Base-by-base conservation (phyloP, 1,140 invertebrate genomes). In the Armadillidium nasatum region DNA sequence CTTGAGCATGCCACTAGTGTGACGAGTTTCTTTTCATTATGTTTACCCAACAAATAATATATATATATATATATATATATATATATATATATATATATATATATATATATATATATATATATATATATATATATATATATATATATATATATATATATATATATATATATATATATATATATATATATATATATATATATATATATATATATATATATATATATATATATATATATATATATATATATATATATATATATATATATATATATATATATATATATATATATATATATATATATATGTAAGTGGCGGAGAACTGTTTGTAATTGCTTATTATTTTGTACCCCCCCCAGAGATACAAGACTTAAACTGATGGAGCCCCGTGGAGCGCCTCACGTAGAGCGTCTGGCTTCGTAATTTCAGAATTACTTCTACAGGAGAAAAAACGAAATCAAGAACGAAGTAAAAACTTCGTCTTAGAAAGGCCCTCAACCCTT, bases 281-380 rank as follows among this genome's bases (percentile, higher is more conserved):
- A 50, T 50, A 15, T 50, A 15, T 50, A 15, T 50, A 15, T 50
- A 15, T 50, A 15, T 50, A 15, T 50, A 15, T 50, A 15, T 50
- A 50, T 10, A 10, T 10, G 15, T 50, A 50, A 50, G 15, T 50
- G 46, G 9, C n/a, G n/a, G n/a, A n/a, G n/a, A n/a, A n/a, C n/a
- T n/a, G n/a, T n/a, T n/a, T n/a, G n/a, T 11, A 11, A 60, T 11
- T 11, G n/a, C 54, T 44, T 44, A 22, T 50, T 44, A 15, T n/a
- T n/a, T n/a, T n/a, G n/a, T n/a, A n/a, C n/a, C 15, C 9, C 46
- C 15, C 15, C 9, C 73, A 74, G 73, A 54, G 73, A 74, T 54
- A 74, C 73, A 44, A 74, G 73, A 74, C 50, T 74, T 23, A 74
- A 74, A 67, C 44, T 74, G 54, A 74, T 74, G 54, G 73, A 74